Conservation (phyloP, 2,113 vertebrate genomes). For the Catharus fuscescens region DNA sequence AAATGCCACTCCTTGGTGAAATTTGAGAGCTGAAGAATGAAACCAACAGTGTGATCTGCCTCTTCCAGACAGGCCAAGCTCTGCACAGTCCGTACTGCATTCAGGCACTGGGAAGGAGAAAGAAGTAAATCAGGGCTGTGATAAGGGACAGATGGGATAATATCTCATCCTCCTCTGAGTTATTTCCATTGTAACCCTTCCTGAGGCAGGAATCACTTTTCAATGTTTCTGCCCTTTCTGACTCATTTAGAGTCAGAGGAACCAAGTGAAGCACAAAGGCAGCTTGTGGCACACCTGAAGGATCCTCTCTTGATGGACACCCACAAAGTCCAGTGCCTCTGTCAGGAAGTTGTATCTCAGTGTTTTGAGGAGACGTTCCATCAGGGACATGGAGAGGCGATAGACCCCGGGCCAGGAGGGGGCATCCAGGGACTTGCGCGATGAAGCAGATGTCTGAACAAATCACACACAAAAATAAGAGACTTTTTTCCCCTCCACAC, state of each 20-base stretch:
- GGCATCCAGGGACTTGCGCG: slow-evolving; percentile 87
- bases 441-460: slow-evolving; percentile 76
- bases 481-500: neutral
- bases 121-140: neutral
- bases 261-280: neutral
- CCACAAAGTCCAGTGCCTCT: slow-evolving; percentile 92
- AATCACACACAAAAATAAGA: neutral
- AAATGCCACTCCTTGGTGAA: slow-evolving; percentile 97
- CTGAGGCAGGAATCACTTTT: neutral
- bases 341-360: slow-evolving; percentile 96
- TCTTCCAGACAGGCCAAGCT: slow-evolving; percentile 93
- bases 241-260: neutral
- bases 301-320: slow-evolving; percentile 95
- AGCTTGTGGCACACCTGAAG: slow-evolving; percentile 81
- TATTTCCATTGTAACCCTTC: neutral
- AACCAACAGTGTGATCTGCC: slow-evolving; percentile 95
- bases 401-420: slow-evolving; percentile 96
- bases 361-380: slow-evolving; percentile 94
- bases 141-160: neutral
- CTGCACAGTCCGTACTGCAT: slow-evolving; percentile 91
- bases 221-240: neutral
- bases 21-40: slow-evolving; percentile 94
- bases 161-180: neutral
- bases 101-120: slow-evolving; percentile 83
- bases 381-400: slow-evolving; percentile 91